Conservation (phyloP, 1,140 invertebrate genomes). For the Wiebesia pumilae region DNA sequence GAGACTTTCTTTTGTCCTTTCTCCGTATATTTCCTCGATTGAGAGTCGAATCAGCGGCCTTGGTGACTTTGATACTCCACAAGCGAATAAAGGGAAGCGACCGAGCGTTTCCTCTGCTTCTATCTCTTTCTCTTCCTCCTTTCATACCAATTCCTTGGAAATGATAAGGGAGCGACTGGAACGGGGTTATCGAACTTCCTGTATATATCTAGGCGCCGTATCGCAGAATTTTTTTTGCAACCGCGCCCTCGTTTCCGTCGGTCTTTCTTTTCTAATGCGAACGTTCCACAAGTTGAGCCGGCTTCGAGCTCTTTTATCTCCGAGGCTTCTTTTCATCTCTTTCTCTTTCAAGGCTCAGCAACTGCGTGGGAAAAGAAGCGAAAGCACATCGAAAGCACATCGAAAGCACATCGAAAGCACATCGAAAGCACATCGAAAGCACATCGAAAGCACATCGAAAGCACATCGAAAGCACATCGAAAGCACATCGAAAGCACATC, state of each 20-base stretch:
- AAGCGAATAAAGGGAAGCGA: not conserved
- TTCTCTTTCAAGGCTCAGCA: too few relatives aligned
- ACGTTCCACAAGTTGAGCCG: not conserved
- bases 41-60: not conserved
- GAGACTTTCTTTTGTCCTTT: not conserved
- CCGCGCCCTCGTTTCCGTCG: not conserved
- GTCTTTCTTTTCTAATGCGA: not conserved
- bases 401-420: not conserved
- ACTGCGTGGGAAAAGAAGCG: not conserved
- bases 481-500: not conserved
- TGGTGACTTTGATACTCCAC: not conserved
- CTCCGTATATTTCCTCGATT: not conserved
- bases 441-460: not conserved
- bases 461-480: too few relatives aligned
- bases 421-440: too few relatives aligned
- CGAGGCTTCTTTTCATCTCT: not conserved
- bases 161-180: not conserved
- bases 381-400: not conserved
- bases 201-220: not conserved
- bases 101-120: not conserved
- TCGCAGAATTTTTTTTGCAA: not conserved
- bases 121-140: not conserved
- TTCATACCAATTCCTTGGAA: not conserved
- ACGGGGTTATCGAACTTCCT: constrained; percentile 18
- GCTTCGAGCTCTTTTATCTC: not conserved